A percentile compares a stretch with the other conserved stretches of the same genome.
These are phyloP conservation scores for Psilopogon haemacephalus DNA, from an alignment of 2,113 vertebrate species.

Conservation along the genomic window DNA sequence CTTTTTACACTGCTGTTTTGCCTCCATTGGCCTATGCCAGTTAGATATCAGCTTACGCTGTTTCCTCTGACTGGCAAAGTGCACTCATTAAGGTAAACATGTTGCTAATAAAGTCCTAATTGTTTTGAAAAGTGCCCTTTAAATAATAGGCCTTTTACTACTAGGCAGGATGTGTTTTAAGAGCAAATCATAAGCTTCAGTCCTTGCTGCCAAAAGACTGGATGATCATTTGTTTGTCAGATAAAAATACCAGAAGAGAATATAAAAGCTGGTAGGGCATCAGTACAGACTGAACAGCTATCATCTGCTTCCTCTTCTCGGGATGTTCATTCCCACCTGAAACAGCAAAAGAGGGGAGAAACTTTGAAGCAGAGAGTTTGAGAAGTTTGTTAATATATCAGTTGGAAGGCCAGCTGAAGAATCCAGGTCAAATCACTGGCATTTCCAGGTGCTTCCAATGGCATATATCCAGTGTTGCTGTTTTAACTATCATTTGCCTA, in stretches of 20 bases:
- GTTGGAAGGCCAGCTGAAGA: background rate
- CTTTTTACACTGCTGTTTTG: slow-evolving; percentile 14
- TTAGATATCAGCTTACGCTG: slow-evolving; percentile 11
- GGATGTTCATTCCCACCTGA: background rate
- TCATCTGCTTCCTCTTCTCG: background rate
- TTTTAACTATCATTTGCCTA: background rate
- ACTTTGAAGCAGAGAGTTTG: background rate
- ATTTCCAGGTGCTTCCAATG: background rate
- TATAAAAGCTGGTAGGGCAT: background rate
- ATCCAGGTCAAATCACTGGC: background rate
- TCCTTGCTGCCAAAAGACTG: slow-evolving; percentile 3
- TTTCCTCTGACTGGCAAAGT: slow-evolving; percentile 33
- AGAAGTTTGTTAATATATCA: background rate
- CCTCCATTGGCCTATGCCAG: background rate
- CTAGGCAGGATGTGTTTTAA: slow-evolving; percentile 13
- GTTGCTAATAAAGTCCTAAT: slow-evolving; percentile 38
- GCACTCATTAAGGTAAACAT: slow-evolving; percentile 41
- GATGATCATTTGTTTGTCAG: background rate
- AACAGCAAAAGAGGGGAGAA: background rate
- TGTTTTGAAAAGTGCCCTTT: slow-evolving; percentile 55
- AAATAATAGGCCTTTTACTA: slow-evolving; percentile 43
- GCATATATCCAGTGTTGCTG: background rate
- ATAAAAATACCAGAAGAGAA: background rate
- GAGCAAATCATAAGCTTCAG: slow-evolving; percentile 9
- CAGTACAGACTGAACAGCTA: background rate